Evolutionary conservation across 2,113 vertebrate genomes (phyloP), one percentile per base, ranked within the genome.

Genomic region (Cavia aperea): DNA sequence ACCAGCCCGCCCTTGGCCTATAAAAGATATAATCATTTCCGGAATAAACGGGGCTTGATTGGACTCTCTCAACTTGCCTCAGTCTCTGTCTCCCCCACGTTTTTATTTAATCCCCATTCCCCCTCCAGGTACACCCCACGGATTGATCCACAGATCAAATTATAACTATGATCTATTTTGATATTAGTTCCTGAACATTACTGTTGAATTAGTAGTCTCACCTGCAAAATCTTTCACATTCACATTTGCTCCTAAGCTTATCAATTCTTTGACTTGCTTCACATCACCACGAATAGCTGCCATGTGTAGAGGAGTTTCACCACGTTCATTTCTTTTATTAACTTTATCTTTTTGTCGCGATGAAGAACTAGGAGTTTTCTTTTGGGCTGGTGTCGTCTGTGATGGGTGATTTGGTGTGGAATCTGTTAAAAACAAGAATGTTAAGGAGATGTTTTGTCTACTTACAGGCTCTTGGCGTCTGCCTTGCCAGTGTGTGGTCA

Each of bases 211-310:
- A 2, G 0, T 6, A 91, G 70, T 94, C 96, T 97, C 97, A 99
- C 99, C 99, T 98, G 99, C 99, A 97, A 99, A 99, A 97, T 99
- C 99, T 98, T 99, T 99, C 92, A 99, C 98, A 46, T 99, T 99
- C 95, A 99, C 99, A 96, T 99, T 99, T 51, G 99, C 99, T 31
- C 99, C 99, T 86, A 99, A 97, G 96, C 98, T 98, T 96, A 99
- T 99, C 75, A 99, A 98, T 87, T 99, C 99, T 96, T 99, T 99
- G 92, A 99, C 99, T 97, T 99, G 99, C 95, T 99, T 99, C 95
- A 98, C 98, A 81, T 99, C 99, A 29, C 99, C 99, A 84, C 99
- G 98, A 97, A 99, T 99, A 95, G 99, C 99, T 46, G 99, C 99
- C 98, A 99, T 99, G 96, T 99, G 99, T 91, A 99, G 98, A 70